Evolutionary conservation across 2,113 vertebrate species (phyloP).

Genomic region (Alaudala cheleensis): DNA sequence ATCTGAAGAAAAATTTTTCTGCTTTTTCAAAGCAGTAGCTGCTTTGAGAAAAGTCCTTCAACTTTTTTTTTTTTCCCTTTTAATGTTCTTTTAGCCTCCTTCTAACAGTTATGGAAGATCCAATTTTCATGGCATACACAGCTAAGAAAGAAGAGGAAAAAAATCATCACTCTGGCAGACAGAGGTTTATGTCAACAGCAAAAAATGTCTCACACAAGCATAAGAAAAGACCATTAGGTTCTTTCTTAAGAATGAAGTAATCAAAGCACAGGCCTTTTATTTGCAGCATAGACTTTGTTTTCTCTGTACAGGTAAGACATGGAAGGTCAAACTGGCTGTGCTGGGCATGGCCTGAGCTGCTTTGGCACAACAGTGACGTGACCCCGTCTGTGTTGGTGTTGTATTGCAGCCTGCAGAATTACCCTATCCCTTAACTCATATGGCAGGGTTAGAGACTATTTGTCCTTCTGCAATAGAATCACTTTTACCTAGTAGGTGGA

Average conservation of each 20-base stretch:
- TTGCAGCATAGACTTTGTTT: not conserved
- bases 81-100: not conserved
- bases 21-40: not conserved
- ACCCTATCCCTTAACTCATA: not conserved
- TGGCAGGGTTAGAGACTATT: not conserved
- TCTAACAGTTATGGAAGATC: not conserved
- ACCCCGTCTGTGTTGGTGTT: not conserved
- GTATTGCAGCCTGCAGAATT: not conserved
- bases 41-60: not conserved
- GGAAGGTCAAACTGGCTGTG: not conserved
- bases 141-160: not conserved
- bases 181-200: conserved; percentile 63
- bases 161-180: not conserved
- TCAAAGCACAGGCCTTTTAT: not conserved
- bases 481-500: not conserved
- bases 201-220: not conserved
- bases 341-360: not conserved
- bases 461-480: not conserved
- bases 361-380: not conserved
- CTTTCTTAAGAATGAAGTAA: not conserved
- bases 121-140: not conserved
- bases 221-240: not conserved
- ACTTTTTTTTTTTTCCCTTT: not conserved
- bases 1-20: not conserved
- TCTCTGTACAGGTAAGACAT: fast-evolving